Base-by-base conservation (phyloP, 2,113 vertebrate species). In the Regulus satrapa region DNA sequence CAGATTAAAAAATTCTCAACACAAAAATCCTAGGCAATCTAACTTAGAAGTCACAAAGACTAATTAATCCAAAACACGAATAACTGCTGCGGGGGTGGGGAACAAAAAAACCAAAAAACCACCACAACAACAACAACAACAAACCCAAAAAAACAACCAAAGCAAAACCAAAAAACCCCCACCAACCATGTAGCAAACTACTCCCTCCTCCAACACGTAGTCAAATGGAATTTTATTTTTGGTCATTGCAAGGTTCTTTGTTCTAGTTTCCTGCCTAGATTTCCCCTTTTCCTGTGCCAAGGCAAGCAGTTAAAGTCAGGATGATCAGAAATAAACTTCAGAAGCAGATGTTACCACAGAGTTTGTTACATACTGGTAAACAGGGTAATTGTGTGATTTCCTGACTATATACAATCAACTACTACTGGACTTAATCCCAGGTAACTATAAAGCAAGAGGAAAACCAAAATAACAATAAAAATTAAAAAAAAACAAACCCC, bases 181-280 rank as follows among this genome's bases (percentile, higher is more conserved):
- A n/a, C n/a, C n/a, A n/a, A n/a, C n/a, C 29, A 43, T 5, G 8
- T 12, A 64, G 41, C 38, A 56, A 90, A 63, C 64, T 67, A 54
- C 18, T 51, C 78, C 59, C 54, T 85, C n/a, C 52, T 86, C 52
- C 61, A 91, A 55, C 25, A 58, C 0, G 8, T 51, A 52, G 64
- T 91, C 68, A 66, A 36, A 79, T n/a, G 31, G 74, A 90, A 72
- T 72, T 91, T 94, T 94, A 92, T 88, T 96, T 96, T 69, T 76
- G 91, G 69, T 86, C 32, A 45, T 34, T 41, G 41, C 29, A 64
- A 79, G 46, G 54, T 79, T 64, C 84, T 95, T 96, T 97, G 95
- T 97, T 97, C 45, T 49, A 76, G 58, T 76, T 97, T 97, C 95
- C 96, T 96, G 94, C 34, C 80, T 89, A 75, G 69, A 96, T 94